Base-by-base conservation (phyloP, 2,113 vertebrate species). In the Pipa parva region DNA sequence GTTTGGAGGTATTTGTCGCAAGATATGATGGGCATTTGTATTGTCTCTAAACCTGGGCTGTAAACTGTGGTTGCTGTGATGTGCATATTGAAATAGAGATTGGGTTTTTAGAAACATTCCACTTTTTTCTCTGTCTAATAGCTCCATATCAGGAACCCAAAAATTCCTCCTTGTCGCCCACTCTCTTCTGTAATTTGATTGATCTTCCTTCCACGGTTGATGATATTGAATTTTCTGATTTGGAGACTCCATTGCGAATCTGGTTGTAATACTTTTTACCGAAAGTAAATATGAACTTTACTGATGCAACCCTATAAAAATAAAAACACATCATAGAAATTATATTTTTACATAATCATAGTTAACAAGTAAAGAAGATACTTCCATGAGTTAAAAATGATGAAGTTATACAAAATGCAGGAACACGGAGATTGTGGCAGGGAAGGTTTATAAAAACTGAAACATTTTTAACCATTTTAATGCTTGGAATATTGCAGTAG, bases 181-280 rank as follows among this genome's bases (percentile, higher is more conserved):
- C 8, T 31, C 18, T 20, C 31, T 31, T 10, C 29, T 36, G 7
- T 33, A 15, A 11, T 12, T 3, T 9, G 28, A 33, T 20, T 58
- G 18, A 15, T 58, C 29, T 4, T 22, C n/a, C 20, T 15, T 58
- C 55, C 55, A 58, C 1, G 55, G 55, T 12, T 58, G 55, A 17
- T 58, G 55, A 58, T 36, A 58, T 13, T 13, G 55, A 21, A 12
- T 58, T 29, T 58, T 58, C 29, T 22, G 31, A 33, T 58, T 37
- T 58, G 55, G 4, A 37, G 55, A 36, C 31, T 58, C 55, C 55
- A 58, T 58, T 3, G 13, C 7, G 1, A 36, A 36, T 22, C 7
- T 58, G 22, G 13, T 31, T 57, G 8, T 36, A 31, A 18, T 46
- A 18, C 18, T 46, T 46, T 15, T 49, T 20, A 49, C 1, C 46